Evolutionary conservation across 1,140 invertebrate species (phyloP).

Genomic region (Drosophila ercepeae): DNA sequence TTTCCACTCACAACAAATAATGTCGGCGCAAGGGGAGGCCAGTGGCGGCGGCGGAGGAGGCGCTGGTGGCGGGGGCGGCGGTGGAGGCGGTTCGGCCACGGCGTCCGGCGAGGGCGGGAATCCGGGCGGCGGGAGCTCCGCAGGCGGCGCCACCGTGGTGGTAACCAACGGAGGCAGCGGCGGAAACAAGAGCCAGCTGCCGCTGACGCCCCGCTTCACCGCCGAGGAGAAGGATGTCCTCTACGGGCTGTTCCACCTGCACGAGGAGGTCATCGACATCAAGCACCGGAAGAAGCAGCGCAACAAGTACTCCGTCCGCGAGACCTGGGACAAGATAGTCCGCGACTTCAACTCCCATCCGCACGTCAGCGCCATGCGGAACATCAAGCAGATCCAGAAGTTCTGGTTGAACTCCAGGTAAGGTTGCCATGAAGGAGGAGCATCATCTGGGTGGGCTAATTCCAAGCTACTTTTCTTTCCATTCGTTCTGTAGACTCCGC

Average conservation of each 20-base stretch:
- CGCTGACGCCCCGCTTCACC: constrained; percentile 78
- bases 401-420: constrained; percentile 83
- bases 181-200: constrained; percentile 53
- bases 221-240: constrained; percentile 81
- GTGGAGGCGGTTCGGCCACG: constrained; percentile 26
- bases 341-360: constrained; percentile 78
- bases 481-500: constrained; percentile 61
- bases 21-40: constrained; percentile 31
- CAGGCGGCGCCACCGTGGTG: constrained; percentile 21
- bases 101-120: constrained; percentile 36
- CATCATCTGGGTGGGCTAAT: neutral
- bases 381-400: constrained; percentile 82
- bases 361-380: constrained; percentile 69
- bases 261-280: constrained; percentile 82
- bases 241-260: constrained; percentile 70
- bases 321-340: constrained; percentile 82
- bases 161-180: constrained; percentile 30
- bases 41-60: constrained; percentile 39
- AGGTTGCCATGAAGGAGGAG: neutral
- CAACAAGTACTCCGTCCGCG: constrained; percentile 79
- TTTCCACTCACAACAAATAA: constrained; percentile 43
- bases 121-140: neutral
- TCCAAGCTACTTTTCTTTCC: neutral
- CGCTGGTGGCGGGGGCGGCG: constrained; percentile 28
- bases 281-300: constrained; percentile 78